Evolutionary conservation across 2,888 invertebrate genomes (phyloP).

Genomic region (Cantharis flavilabris): DNA sequence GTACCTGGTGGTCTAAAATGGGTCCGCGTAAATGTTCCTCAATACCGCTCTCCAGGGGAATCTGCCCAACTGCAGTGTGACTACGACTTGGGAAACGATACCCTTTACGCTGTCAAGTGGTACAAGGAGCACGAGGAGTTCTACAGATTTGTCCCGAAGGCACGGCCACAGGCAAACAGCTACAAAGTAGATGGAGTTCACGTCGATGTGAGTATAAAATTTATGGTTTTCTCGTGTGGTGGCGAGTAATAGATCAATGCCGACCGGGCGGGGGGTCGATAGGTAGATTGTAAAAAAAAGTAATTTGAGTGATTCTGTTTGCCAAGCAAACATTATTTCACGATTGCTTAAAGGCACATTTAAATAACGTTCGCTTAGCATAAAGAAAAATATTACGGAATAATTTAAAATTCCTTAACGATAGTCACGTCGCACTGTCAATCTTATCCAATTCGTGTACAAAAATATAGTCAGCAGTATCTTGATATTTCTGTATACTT

Average conservation of each 20-base stretch:
- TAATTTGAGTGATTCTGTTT: not conserved
- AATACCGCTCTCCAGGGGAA: constrained; percentile 53
- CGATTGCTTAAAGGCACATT: not conserved
- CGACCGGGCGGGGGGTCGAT: not conserved
- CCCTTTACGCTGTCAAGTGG: constrained; percentile 81
- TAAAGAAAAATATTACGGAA: constrained; percentile 16
- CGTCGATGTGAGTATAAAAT: constrained; percentile 66
- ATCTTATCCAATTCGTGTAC: constrained; percentile 21
- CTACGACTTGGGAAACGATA: constrained; percentile 60
- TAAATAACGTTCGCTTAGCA: constrained; percentile 11
- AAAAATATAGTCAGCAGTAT: constrained; percentile 26
- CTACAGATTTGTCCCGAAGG: constrained; percentile 77
- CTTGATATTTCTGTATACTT: constrained; percentile 30
- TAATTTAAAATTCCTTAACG: constrained; percentile 7
- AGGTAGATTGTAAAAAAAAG: not conserved
- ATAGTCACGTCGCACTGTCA: constrained; percentile 23
- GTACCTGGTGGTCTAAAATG: constrained; percentile 45
- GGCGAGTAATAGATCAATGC: not conserved
- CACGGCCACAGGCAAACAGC: constrained; percentile 70
- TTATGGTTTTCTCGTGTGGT: constrained; percentile 1
- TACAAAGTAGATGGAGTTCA: constrained; percentile 71
- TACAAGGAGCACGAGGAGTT: constrained; percentile 85
- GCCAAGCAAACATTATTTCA: not conserved
- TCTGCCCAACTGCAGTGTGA: constrained; percentile 53
- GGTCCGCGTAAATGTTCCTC: constrained; percentile 55